phyloP scores from a whole-genome alignment of 1,140 invertebrate species.

The Caerostris extrusa region DNA sequence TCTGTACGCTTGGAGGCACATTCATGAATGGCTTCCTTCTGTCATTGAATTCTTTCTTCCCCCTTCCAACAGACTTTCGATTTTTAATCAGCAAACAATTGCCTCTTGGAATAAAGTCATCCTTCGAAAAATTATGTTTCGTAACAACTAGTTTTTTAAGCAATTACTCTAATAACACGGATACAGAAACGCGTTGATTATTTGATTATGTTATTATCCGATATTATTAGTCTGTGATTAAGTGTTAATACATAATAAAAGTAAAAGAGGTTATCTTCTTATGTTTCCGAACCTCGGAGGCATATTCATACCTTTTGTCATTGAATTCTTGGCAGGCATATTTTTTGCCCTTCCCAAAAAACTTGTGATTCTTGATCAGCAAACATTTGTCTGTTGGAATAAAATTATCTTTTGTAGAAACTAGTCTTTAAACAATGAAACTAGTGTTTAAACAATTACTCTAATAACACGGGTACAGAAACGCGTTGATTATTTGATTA shows the following conservation, averaged over 20 bases:
- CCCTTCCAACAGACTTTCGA: background rate
- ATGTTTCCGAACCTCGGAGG: background rate
- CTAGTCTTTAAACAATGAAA: background rate
- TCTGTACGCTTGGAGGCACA: background rate
- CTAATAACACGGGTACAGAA: background rate
- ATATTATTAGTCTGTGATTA: too few relatives aligned
- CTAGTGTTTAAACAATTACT: background rate
- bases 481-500: background rate
- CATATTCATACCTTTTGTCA: background rate
- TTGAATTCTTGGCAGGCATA: background rate
- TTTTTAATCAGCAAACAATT: background rate
- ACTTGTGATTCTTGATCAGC: background rate
- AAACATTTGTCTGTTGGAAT: background rate
- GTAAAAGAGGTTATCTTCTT: background rate
- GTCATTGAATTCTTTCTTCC: background rate
- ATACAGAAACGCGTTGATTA: background rate
- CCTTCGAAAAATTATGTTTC: background rate
- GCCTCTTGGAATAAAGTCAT: background rate
- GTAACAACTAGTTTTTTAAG: background rate
- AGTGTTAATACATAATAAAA: too few relatives aligned
- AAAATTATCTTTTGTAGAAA: background rate
- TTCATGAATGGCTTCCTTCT: background rate
- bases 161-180: background rate
- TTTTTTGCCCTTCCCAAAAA: background rate
- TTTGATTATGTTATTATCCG: background rate